Base-by-base conservation (phyloP, 2,113 vertebrate genomes). In the Callospermophilus lateralis region DNA sequence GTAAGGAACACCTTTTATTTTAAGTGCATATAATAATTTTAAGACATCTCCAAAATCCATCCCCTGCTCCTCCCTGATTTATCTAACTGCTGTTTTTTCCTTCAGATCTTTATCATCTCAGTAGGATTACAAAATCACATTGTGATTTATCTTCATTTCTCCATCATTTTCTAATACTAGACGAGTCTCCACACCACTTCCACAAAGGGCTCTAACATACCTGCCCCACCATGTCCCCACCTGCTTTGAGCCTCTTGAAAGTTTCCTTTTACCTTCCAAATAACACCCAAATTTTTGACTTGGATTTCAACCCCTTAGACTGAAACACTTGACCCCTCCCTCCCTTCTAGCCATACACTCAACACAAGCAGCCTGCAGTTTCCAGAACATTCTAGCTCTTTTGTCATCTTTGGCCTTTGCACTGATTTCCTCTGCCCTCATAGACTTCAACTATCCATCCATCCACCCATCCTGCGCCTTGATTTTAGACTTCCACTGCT, bases 261-360 rank as follows among this genome's bases (percentile, higher is more conserved):
- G 37, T 67, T 58, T 93, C 42, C 42, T 13, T 1, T 19, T 89
- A 77, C 42, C 73, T 32, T 95, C 84, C 34, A 19, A 61, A 73
- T 80, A 90, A 92, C 87, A 65, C 61, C 45, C 78, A 94, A n/a
- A 89, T 53, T 73, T 37, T 90, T 67, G 4, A 19, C 67, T 96
- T 84, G 65, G 37, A 83, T 32, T 92, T 96, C 74, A 92, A 61
- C 48, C 19, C 53, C 26, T 45, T 70, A 30, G 67, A 70, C 32
- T 19, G 32, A 70, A 37, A 70, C 53, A 28, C 80, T 48, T 89
- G 45, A 2, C 32, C 37, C 30, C 63, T 45, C 7, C 34, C 15
- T 72, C 55, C 73, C 53, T 94, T 89, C 84, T 72, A 92, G 61
- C 45, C 53, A n/a, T 10, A 30, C 63, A 81, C 53, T 85, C 70